Base-by-base conservation (phyloP, 2,113 vertebrate species). In the Ceyx cyanopectus region DNA sequence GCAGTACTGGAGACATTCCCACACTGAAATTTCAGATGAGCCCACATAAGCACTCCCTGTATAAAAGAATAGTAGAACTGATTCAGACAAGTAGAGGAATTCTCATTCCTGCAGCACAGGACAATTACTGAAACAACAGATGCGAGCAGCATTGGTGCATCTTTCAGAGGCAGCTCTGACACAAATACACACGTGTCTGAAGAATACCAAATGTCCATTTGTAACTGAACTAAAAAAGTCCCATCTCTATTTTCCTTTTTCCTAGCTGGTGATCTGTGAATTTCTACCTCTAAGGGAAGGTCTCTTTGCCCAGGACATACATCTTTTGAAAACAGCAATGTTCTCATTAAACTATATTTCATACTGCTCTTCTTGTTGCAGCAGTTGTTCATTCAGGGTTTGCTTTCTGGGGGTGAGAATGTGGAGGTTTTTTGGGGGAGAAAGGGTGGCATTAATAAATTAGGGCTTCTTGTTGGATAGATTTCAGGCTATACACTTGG, bases 191-290 rank as follows among this genome's bases (percentile, higher is more conserved):
- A 68, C 89, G 96, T 87, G 67, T 84, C 66, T 95, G 40, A 92
- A 89, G 81, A 95, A 92, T 77, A 92, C 60, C 86, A 89, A 89
- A 94, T 95, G 91, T 77, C 53, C 40, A 34, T 54, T 92, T 88
- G 73, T 63, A 94, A 83, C 22, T 14, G 6, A 34, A 27, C 20
- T 43, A 61, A 76, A 54, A 86, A 73, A 24, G 9, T 22, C 50
- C 11, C 19, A 26, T 66, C 57, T 81, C 23, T 61, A 24, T 66
- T 92, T 53, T 34, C 18, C 40, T 19, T 48, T 83, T 89, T 89
- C 69, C 32, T 68, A 63, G n/a, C 57, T 90, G 56, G 27, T 74
- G 62, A 91, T 66, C 51, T 74, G 67, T 67, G 82, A 70, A 84
- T 89, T 82, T 85, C 22, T 26, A 66, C 26, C 30, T 85, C 10